These are phyloP conservation scores for Lepidostoma basale DNA, from an alignment of 1,140 invertebrate genomes.

Conservation along the genomic window DNA sequence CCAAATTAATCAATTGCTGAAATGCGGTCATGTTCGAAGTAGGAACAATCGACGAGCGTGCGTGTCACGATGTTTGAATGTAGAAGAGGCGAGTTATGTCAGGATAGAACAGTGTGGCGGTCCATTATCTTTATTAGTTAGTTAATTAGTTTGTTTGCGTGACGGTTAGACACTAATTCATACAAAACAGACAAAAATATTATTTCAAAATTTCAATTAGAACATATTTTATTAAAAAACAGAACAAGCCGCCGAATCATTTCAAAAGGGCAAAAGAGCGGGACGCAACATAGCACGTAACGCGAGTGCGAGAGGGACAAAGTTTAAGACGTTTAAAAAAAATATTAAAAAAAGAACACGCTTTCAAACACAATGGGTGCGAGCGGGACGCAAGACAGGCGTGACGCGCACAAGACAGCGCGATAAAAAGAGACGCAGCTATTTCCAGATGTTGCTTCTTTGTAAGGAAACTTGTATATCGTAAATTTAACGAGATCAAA, in stretches of 20 bases:
- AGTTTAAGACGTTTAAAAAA: neutral
- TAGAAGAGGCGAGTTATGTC: no score
- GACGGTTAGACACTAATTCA: no score
- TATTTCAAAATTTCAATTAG: neutral
- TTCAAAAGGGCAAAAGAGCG: no score
- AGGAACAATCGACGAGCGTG: no score
- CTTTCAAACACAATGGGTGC: neutral
- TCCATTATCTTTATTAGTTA: no score
- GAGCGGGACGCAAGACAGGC: neutral
- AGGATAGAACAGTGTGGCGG: no score
- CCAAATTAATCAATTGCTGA: no score
- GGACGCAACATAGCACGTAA: no score
- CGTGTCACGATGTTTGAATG: no score
- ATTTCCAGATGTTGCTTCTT: neutral
- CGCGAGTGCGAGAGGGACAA: neutral
- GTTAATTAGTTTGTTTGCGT: no score
- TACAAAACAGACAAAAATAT: neutral
- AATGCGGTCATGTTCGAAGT: no score
- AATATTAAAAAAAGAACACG: neutral
- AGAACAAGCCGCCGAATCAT: neutral
- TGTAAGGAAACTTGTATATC: neutral
- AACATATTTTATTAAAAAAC: neutral
- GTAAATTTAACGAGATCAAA: slow-evolving; percentile 19
- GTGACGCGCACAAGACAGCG: neutral
- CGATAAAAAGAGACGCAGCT: neutral